A percentile compares a stretch with the other conserved stretches of the same genome.
Evolutionary conservation across 2,888 invertebrate species (phyloP).

Genomic region (Cremastinae sp.): DNA sequence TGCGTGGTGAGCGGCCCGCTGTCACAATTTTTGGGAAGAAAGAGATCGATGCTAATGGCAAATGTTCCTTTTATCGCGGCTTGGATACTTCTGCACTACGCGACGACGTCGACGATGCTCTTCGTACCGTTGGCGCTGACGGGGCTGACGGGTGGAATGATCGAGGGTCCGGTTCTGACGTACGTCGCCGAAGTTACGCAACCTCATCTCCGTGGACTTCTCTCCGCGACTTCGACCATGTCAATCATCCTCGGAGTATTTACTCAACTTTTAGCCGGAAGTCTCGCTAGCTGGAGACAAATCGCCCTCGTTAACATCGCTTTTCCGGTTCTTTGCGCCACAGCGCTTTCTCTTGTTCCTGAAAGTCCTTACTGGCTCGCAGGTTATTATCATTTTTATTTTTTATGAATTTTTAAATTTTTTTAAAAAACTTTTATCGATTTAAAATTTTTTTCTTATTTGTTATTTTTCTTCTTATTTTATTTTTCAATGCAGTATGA

Average conservation of each 20-base stretch:
- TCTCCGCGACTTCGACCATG: slow-evolving; percentile 88
- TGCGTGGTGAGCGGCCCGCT: slow-evolving; percentile 88
- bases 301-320: slow-evolving; percentile 86
- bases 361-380: slow-evolving; percentile 92
- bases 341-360: slow-evolving; percentile 87
- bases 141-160: slow-evolving; percentile 88
- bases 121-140: slow-evolving; percentile 87
- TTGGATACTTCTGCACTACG: slow-evolving; percentile 88
- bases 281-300: slow-evolving; percentile 86
- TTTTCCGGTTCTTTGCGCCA: slow-evolving; percentile 85
- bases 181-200: slow-evolving; percentile 93
- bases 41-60: slow-evolving; percentile 84
- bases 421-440: no score
- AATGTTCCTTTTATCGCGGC: slow-evolving; percentile 86
- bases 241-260: slow-evolving; percentile 89
- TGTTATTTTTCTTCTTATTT: no score
- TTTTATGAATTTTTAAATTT: no score
- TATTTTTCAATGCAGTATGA: no score
- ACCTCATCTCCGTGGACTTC: slow-evolving; percentile 88
- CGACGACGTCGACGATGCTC: slow-evolving; percentile 84
- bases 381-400: no score
- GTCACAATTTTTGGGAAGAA: slow-evolving; percentile 87
- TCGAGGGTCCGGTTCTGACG: slow-evolving; percentile 91
- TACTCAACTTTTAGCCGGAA: slow-evolving; percentile 88
- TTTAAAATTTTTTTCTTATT: no score